Percentiles rank a stretch among this genome's conserved stretches.
phyloP scores from a whole-genome alignment of 2,888 invertebrate species.

The Hirtodrosophila duncani region DNA sequence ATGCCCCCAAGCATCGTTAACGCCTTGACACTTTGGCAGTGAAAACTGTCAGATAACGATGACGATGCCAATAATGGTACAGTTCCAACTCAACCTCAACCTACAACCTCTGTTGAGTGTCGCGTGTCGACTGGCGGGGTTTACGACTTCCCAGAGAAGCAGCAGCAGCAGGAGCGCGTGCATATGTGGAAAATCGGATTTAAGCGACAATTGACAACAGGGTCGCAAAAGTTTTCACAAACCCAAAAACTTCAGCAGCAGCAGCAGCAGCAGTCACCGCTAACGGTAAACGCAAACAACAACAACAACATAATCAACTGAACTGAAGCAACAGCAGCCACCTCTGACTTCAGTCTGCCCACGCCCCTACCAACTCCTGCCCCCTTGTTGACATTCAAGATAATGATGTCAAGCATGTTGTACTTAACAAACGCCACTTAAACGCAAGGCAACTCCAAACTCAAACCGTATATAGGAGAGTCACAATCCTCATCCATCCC shows the following conservation, averaged over 20 bases:
- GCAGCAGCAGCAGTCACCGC: too few species aligned
- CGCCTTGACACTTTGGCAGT: slow-evolving; percentile 51
- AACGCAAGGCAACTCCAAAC: slow-evolving; percentile 35
- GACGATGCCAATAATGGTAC: slow-evolving; percentile 61
- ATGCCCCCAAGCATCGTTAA: slow-evolving; percentile 34
- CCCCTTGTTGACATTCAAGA: slow-evolving; percentile 61
- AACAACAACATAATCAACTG: slow-evolving; percentile 42
- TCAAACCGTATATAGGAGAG: too few species aligned
- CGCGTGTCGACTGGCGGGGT: too few species aligned
- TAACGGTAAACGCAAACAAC: slow-evolving; percentile 33
- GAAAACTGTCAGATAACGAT: slow-evolving; percentile 64
- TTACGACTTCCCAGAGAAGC: slow-evolving; percentile 31
- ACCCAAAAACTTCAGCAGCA: not conserved
- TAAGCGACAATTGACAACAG: slow-evolving; percentile 67
- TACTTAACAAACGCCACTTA: slow-evolving; percentile 67
- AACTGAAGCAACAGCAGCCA: too few species aligned
- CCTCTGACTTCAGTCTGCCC: too few species aligned
- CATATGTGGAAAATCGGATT: slow-evolving; percentile 62
- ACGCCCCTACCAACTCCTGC: too few species aligned
- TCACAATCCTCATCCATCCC: not conserved
- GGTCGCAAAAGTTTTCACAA: slow-evolving; percentile 39
- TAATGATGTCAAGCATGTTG: slow-evolving; percentile 67
- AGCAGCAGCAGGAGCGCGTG: slow-evolving; percentile 1
- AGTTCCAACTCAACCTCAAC: too few species aligned
- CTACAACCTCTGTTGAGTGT: too few species aligned